Conservation (phyloP, 2,797 vertebrate species). For the Halcyon chelicuti region DNA sequence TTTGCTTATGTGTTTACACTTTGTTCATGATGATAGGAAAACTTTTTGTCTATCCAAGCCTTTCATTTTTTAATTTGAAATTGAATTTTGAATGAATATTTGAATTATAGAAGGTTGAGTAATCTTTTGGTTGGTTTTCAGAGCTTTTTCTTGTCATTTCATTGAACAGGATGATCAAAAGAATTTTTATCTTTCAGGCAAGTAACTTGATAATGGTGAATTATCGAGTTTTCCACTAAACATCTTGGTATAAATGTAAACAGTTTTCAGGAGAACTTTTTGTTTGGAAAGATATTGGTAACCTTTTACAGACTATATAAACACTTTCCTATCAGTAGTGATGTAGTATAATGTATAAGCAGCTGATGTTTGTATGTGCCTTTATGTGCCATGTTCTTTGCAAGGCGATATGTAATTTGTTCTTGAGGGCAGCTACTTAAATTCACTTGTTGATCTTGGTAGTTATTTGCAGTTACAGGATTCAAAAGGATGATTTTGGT, state of each 20-base stretch:
- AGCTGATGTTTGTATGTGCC: not conserved
- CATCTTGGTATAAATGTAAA: not conserved
- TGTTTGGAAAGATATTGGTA: not conserved
- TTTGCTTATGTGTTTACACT: not conserved
- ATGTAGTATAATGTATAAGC: not conserved
- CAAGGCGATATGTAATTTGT: not conserved
- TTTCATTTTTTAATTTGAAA: not conserved
- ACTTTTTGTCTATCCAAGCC: not conserved
- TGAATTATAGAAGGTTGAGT: not conserved
- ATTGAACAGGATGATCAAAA: not conserved
- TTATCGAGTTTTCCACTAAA: not conserved
- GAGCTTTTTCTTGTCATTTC: not conserved
- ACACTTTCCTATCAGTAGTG: not conserved
- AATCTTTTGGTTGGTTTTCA: not conserved
- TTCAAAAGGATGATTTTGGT: not conserved
- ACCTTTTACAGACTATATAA: not conserved
- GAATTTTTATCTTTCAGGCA: not conserved
- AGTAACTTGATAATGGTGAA: not conserved
- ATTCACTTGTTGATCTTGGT: not conserved
- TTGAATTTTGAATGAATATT: no score
- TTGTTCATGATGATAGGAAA: not conserved
- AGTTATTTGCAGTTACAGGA: not conserved
- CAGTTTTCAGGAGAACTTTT: not conserved
- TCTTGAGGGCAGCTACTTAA: not conserved
- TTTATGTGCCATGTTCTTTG: not conserved